Evolutionary conservation across 2,797 vertebrate genomes (phyloP), one percentile per base, ranked within the genome.

Genomic region (Etheostoma nigrum): DNA sequence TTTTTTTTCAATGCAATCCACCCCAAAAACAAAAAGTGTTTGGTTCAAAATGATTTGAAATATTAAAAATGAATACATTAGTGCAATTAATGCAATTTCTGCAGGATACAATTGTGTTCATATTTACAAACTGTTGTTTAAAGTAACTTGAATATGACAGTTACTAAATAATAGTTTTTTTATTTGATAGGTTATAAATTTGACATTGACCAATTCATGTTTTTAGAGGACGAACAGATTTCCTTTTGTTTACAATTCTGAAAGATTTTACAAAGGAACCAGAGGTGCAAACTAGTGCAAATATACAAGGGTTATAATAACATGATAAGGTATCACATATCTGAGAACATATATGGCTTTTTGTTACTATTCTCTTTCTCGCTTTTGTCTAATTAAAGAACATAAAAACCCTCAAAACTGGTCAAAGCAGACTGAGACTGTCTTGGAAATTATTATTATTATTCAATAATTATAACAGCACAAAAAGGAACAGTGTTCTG

Each of bases 151-250:
- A 40, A 40, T 40, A 11, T 11, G 0, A 65, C 21, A 74, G 27
- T 40, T 19, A 9, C 7, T 48, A 40, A 59, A 16, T 48, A 2
- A 13, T 58, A 27, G 12, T 36, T 23, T 23, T 13, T 33, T 9
- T 5, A 33, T 5, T 12, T 53, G 0, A 6, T 40, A 12, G 3
- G 3, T 40, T 7, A 23, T 57, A 4, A 4, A 64, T 48, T 36
- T 27, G 3, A 51, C 12, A 55, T 25, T 33, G 14, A 53, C 44
- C 18, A 21, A 4, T 62, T 6, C 18, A 36, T 19, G 21, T 40
- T 65, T 64, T 74, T 51, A 49, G 16, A n/a, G 40, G 15, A 48
- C 36, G n/a, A 55, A 36, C 21, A 25, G 27, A 33, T 40, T 40
- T 40, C 9, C 2, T 40, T 40, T 40, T 40, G 9, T 40, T 40